phyloP scores from a whole-genome alignment of 2,888 invertebrate genomes.

The Apeira syringaria region DNA sequence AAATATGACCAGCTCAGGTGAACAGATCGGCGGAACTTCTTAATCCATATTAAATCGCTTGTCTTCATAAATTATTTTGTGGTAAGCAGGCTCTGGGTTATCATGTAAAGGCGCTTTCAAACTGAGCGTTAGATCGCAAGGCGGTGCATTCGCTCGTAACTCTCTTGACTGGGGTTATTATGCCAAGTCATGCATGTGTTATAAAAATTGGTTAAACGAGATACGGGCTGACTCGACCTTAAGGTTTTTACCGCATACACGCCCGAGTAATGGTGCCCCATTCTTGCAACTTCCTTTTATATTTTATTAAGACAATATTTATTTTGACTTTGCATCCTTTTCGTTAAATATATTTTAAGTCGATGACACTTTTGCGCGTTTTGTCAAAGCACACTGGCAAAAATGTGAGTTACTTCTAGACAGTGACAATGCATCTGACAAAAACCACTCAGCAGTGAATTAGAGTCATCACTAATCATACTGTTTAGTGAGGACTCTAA shows the following conservation, averaged over 20 bases:
- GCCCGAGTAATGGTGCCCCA: constrained; percentile 3
- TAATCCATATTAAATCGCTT: constrained; percentile 43
- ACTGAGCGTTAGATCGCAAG: constrained; percentile 7
- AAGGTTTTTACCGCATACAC: constrained; percentile 10
- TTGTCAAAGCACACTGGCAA: too few relatives aligned
- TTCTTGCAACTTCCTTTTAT: constrained; percentile 5
- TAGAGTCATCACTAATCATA: too few relatives aligned
- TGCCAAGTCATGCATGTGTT: constrained; percentile 20
- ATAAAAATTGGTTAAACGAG: constrained; percentile 21
- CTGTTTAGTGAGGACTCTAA: too few relatives aligned
- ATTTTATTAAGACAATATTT: background rate
- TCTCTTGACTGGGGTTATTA: constrained; percentile 4
- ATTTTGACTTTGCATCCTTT: background rate
- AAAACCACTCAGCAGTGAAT: too few relatives aligned
- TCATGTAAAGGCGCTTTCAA: constrained; percentile 21
- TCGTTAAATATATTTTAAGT: background rate
- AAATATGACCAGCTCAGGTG: constrained; percentile 30
- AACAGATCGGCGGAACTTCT: constrained; percentile 34
- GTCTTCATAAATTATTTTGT: constrained; percentile 41
- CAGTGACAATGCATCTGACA: too few relatives aligned
- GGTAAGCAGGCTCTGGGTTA: constrained; percentile 27
- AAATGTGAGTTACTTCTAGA: too few relatives aligned
- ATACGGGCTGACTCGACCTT: constrained; percentile 12
- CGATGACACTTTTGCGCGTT: too few relatives aligned
- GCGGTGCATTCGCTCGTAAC: constrained; percentile 9